Evolutionary conservation across 2,888 invertebrate genomes (phyloP), one percentile per base, ranked within the genome.

Genomic region (Noctua janthina): DNA sequence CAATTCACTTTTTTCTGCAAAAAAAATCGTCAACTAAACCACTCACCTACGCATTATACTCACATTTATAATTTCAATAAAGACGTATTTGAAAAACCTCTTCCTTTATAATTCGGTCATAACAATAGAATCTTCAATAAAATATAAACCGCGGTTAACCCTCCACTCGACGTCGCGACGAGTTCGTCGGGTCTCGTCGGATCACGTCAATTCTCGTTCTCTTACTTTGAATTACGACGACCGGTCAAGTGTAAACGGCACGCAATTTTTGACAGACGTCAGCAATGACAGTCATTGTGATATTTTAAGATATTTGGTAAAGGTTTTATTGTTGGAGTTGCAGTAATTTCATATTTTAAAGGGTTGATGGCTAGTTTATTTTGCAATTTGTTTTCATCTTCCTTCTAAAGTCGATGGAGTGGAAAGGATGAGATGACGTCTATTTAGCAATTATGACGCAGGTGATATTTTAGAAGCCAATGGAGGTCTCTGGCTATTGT

Each of bases 141-240:
- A 56, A 51, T 68, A 71, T 64, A 62, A 59, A 8, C 59, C 46
- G 49, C 23, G 35, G 62, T 11, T 70, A 76, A 76, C 75, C 78
- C 77, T 76, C 70, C 88, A 88, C 92, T 92, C 77, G 51, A 91
- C 84, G 91, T 90, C 92, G 86, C 70, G 69, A 67, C 66, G 77
- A 83, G 79, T 74, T 78, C 79, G 73, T 76, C 84, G 79, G 54
- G 35, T 76, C 29, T 49, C 86, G 82, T 68, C 83, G 64, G 51
- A 69, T 54, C 59, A 35, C 71, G 67, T 72, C 72, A 85, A 39
- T 49, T 59, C 78, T n/a, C 71, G 67, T 72, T 29, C 29, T 29
- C 29, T 29, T 72, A 75, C 67, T 83, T 72, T 54, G 83, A 67
- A 49, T 81, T n/a, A 76, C 64, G 66, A 76, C 72, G 74, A 51